Evolutionary conservation across 2,888 invertebrate species (phyloP), one percentile per base, ranked within the genome.

Genomic region (Helicoverpa assulta): DNA sequence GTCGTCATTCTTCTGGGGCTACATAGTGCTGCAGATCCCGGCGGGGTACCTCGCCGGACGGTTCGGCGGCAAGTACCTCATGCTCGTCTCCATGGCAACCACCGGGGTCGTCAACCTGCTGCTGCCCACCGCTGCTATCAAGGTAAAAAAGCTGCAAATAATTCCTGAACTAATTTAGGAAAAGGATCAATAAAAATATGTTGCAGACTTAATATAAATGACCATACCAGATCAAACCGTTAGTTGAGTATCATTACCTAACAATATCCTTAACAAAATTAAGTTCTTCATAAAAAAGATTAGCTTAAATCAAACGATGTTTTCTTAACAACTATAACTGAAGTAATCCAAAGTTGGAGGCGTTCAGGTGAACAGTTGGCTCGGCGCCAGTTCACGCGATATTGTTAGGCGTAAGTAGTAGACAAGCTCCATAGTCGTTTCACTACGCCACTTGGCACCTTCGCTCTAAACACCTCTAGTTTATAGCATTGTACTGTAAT

Each of bases 1-100:
- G 5, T 98, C 98, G 8, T 97, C 98, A 0, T 98, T 98, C 91
- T 98, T 98, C 92, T 97, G 98, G 97, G 98, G 98, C 18, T 98
- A 98, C 90, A 96, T 97, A 5, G 84, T 97, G 37, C 97, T 97
- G 61, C 98, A 98, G 91, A 92, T 98, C 18, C 97, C 97, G 0
- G 97, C 97, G 0, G 97, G 98, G 0, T 95, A 97, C 86, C 86
- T 99, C 54, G 98, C 98, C 0, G 97, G 98, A 79, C 96, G 96
- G 12, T 97, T 97, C 91, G 99, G 99, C 0, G 97, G 98, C 0
- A 98, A 98, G 88, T 95, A 96, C 82, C 95, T 98, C 52, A 89
- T 95, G 63, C 92, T 97, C 52, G 90, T 93, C 0, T 88, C 93
- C 19, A 93, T 95, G 94, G 69, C 89, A 0, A 60, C 80, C 64